Conservation (phyloP, 2,797 vertebrate genomes). For the Synanceia verrucosa region DNA sequence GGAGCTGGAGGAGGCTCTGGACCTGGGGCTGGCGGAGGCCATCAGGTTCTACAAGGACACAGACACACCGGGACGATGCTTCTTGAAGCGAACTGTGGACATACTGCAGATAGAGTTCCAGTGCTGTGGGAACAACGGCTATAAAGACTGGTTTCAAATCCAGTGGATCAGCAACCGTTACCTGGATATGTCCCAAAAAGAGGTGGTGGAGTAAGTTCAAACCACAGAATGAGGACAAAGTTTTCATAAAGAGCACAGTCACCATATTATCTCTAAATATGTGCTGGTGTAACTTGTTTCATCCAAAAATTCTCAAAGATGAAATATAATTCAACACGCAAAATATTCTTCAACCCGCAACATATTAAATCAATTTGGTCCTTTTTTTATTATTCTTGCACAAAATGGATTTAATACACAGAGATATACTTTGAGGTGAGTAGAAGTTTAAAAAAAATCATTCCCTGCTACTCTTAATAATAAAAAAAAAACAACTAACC, state of each 20-base stretch:
- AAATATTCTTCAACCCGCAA: no score
- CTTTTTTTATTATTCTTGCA: neutral
- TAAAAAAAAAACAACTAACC: neutral
- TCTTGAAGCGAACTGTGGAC: constrained; percentile 90
- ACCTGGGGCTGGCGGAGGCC: constrained; percentile 85
- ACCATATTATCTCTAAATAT: neutral
- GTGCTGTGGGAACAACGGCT: constrained; percentile 91
- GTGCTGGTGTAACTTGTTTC: neutral
- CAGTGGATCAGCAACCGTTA: constrained; percentile 93
- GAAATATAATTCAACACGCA: neutral
- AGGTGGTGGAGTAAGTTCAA: constrained; percentile 89
- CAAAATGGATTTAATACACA: no score
- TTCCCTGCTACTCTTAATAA: neutral
- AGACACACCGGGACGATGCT: constrained; percentile 90
- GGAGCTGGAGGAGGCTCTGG: constrained; percentile 88
- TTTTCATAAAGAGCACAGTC: neutral
- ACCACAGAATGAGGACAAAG: neutral
- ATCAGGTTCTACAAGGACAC: constrained; percentile 93
- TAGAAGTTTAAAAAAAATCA: neutral
- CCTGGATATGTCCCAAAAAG: constrained; percentile 88
- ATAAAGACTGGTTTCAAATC: constrained; percentile 93
- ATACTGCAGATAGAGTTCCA: constrained; percentile 90
- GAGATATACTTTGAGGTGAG: neutral
- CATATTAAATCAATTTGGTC: no score
- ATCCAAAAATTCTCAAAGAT: neutral